Conservation (phyloP, 2,113 vertebrate genomes). For the Fukomys damarensis region DNA sequence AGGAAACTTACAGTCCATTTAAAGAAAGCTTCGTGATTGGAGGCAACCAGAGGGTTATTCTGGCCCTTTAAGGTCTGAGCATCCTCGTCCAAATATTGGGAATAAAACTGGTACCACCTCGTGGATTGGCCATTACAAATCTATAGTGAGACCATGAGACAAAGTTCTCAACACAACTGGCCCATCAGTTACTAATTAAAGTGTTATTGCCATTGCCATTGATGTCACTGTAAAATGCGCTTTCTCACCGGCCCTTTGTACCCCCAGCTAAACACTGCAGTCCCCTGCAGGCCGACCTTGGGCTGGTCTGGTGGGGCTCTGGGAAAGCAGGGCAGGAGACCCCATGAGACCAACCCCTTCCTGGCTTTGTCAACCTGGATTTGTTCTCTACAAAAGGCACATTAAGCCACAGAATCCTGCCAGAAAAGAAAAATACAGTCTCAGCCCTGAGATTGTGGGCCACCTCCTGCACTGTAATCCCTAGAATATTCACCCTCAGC, state of each 20-base stretch:
- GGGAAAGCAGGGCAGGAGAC: background rate
- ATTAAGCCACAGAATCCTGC: background rate
- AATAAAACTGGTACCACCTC: too few species aligned
- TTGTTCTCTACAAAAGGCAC: background rate
- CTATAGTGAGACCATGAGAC: background rate
- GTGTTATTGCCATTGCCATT: rapidly evolving
- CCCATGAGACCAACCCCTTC: background rate
- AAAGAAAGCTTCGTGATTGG: background rate
- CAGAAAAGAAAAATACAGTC: background rate
- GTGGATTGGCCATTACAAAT: background rate
- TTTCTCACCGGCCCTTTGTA: background rate
- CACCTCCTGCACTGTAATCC: rapidly evolving
- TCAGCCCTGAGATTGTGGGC: background rate
- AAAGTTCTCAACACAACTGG: rapidly evolving
- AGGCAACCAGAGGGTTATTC: background rate
- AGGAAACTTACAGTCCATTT: background rate
- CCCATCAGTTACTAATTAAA: background rate
- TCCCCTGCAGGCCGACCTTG: background rate
- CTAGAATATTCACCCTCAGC: background rate
- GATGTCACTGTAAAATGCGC: background rate
- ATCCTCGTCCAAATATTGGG: background rate
- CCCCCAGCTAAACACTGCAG: rapidly evolving
- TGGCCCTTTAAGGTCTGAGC: background rate
- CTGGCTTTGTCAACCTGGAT: rapidly evolving
- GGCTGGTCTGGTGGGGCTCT: background rate